Conservation (phyloP, 2,113 vertebrate species). For the Egretta garzetta region DNA sequence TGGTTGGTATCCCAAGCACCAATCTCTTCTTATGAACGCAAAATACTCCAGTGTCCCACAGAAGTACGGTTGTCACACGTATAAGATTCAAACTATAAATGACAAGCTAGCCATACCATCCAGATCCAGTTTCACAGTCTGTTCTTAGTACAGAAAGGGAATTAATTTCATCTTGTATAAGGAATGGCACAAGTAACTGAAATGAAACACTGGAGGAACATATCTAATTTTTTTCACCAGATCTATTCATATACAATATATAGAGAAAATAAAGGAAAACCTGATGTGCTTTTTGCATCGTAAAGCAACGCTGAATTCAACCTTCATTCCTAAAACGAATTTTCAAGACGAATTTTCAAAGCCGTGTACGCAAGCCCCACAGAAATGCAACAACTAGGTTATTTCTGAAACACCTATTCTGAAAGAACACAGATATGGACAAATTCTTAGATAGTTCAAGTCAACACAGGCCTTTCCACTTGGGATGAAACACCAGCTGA, state of each 20-base stretch:
- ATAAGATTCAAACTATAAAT: slow-evolving; percentile 21
- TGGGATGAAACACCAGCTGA: neutral
- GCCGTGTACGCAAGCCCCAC: neutral
- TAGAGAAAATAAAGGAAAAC: neutral
- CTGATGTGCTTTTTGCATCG: neutral
- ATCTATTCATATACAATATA: neutral
- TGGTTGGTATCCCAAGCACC: neutral
- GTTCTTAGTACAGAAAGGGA: neutral
- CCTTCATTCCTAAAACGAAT: neutral
- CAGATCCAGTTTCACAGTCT: neutral
- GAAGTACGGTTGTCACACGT: neutral
- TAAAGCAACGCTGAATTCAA: neutral
- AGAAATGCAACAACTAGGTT: neutral
- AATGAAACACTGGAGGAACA: neutral
- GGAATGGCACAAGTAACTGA: neutral
- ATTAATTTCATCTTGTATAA: neutral
- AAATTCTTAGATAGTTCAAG: neutral
- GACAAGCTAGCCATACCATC: neutral
- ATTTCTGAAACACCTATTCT: neutral
- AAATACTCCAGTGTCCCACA: neutral
- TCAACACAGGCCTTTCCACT: neutral
- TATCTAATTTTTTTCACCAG: neutral
- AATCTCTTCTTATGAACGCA: neutral
- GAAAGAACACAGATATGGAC: neutral
- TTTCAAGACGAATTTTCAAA: neutral